A percentile compares a stretch with the other conserved stretches of the same genome.
These are phyloP conservation scores for Drosophila insularis DNA, from an alignment of 1,140 invertebrate genomes.

Conservation along the genomic window DNA sequence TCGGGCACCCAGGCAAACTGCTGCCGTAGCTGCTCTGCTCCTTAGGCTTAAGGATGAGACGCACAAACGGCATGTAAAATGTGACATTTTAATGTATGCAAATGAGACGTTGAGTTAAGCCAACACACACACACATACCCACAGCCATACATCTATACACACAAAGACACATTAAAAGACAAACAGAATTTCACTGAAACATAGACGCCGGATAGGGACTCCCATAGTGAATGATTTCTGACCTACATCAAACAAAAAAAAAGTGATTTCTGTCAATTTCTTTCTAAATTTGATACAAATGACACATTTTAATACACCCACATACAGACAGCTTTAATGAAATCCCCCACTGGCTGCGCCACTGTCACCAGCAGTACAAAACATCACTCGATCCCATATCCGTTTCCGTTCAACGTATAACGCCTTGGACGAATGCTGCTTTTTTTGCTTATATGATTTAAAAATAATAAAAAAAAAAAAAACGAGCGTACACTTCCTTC, in stretches of 20 bases:
- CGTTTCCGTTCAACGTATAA: conserved; percentile 50
- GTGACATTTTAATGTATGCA: conserved; percentile 81
- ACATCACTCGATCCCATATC: conserved; percentile 70
- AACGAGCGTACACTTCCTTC: conserved; percentile 27
- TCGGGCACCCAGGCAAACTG: conserved; percentile 13
- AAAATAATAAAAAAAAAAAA: conserved; percentile 77
- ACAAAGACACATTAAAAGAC: not conserved
- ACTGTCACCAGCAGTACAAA: conserved; percentile 36
- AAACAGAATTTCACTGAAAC: not conserved
- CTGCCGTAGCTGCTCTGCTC: conserved; percentile 29
- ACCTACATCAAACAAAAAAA: conserved; percentile 6
- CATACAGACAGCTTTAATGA: not conserved
- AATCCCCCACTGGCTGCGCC: conserved; percentile 24
- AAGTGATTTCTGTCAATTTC: conserved; percentile 9
- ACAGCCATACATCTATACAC: not conserved
- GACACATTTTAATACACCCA: not conserved
- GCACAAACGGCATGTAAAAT: conserved; percentile 80
- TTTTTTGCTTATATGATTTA: conserved; percentile 73
- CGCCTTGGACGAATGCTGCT: conserved; percentile 3
- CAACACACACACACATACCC: conserved; percentile 43
- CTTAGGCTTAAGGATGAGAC: conserved; percentile 69
- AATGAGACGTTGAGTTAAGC: conserved; percentile 80
- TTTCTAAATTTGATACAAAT: not conserved
- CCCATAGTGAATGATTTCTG: not conserved
- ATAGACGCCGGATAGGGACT: not conserved